These are phyloP conservation scores for Ctenopoma multispine DNA, from an alignment of 2,797 vertebrate species.

Conservation along the genomic window DNA sequence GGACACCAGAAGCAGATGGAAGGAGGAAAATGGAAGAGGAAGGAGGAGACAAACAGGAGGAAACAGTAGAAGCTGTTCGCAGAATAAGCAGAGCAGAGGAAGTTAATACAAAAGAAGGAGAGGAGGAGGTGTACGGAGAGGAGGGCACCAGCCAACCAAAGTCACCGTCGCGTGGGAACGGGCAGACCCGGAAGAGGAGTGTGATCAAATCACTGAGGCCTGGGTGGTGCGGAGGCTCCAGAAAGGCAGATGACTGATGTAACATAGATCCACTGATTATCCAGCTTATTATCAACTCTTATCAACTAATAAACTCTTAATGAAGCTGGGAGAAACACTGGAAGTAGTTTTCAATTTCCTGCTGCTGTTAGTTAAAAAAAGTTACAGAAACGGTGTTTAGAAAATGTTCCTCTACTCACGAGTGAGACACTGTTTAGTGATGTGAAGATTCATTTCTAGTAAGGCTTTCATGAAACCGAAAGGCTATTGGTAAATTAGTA, in stretches of 20 bases:
- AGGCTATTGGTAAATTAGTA: not conserved
- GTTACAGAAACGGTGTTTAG: not conserved
- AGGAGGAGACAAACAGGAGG: conserved; percentile 21
- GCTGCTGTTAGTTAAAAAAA: not conserved
- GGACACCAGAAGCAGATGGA: not conserved
- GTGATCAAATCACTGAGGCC: conserved; percentile 87
- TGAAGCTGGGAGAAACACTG: not conserved
- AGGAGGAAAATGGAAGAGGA: not conserved
- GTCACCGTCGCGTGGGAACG: conserved; percentile 24
- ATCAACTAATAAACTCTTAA: not conserved
- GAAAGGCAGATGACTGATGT: conserved; percentile 83
- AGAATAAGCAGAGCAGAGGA: conserved; percentile 38
- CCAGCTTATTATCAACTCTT: not conserved
- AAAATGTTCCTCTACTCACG: not conserved
- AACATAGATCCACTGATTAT: not conserved
- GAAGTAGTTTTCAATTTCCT: not conserved
- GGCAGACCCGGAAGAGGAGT: conserved; percentile 63
- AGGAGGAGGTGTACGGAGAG: conserved; percentile 31
- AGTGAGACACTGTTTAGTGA: not conserved
- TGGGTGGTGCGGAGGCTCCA: conserved; percentile 89
- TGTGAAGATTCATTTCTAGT: not conserved
- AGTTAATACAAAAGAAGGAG: conserved; percentile 8
- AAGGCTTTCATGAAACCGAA: not conserved
- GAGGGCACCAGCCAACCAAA: conserved; percentile 33
- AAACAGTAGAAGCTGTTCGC: not conserved